Percentiles rank a stretch among this genome's conserved stretches.
phyloP scores from a whole-genome alignment of 2,113 vertebrate genomes.

The Megaleporinus macrocephalus region DNA sequence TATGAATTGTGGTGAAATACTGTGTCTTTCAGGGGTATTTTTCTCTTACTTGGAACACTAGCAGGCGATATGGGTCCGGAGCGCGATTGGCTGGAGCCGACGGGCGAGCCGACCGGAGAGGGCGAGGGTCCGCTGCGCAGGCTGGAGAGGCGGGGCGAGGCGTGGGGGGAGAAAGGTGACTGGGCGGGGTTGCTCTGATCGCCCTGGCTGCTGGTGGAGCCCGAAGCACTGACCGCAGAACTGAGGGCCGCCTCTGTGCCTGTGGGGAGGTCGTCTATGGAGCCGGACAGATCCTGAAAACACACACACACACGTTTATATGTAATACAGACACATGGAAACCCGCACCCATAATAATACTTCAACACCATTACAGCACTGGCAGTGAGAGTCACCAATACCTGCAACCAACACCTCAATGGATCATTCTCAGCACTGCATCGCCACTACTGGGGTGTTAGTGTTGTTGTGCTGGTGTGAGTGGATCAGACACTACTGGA shows the following conservation, averaged over 20 bases:
- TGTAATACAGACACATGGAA: background rate
- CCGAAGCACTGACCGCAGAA: constrained; percentile 86
- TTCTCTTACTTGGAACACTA: constrained; percentile 85
- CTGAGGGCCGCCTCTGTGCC: constrained; percentile 90
- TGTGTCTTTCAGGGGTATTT: background rate
- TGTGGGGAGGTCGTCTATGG: constrained; percentile 92
- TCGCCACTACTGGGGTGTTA: too few species aligned
- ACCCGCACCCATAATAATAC: too few species aligned
- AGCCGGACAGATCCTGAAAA: constrained; percentile 89
- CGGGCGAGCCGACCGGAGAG: constrained; percentile 86
- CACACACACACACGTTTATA: background rate
- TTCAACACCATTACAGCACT: too few species aligned
- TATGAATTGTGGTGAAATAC: too few species aligned
- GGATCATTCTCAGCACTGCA: too few species aligned
- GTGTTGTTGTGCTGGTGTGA: too few species aligned
- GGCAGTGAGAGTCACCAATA: too few species aligned
- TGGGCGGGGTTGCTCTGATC: constrained; percentile 91
- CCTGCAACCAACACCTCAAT: too few species aligned
- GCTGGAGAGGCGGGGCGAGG: constrained; percentile 88
- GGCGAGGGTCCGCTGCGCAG: constrained; percentile 86
- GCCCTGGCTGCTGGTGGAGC: constrained; percentile 88
- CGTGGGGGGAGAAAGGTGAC: constrained; percentile 92
- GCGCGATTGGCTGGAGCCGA: constrained; percentile 87
- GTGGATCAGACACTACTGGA: too few species aligned
- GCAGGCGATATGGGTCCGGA: constrained; percentile 91